Conservation (phyloP, 2,888 invertebrate species). For the Siphlonurus alternatus region DNA sequence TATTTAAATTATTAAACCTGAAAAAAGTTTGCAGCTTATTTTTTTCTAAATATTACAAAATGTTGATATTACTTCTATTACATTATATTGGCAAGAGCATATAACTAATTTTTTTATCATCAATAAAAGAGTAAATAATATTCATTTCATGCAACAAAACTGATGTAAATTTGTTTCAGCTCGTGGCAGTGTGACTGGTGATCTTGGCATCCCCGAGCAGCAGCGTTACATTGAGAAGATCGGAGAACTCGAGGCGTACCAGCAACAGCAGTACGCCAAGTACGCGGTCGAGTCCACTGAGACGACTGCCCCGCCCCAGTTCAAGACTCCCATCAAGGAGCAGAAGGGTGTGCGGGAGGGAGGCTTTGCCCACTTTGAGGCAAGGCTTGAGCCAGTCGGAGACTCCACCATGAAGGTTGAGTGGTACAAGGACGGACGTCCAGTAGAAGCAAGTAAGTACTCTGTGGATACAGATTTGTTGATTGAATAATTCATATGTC, state of each 20-base stretch:
- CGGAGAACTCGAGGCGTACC: constrained; percentile 75
- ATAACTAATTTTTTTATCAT: background rate
- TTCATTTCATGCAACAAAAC: background rate
- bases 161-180: constrained; percentile 24
- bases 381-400: constrained; percentile 81
- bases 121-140: background rate
- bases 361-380: constrained; percentile 90
- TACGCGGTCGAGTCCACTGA: constrained; percentile 67
- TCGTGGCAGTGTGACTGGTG: constrained; percentile 68
- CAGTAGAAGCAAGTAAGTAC: constrained; percentile 65
- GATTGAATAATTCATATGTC: background rate
- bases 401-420: constrained; percentile 80
- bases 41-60: background rate
- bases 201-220: constrained; percentile 79
- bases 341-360: constrained; percentile 76
- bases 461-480: constrained; percentile 7
- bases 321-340: constrained; percentile 77
- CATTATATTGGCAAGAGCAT: too few species aligned
- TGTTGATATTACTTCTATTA: background rate
- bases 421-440: constrained; percentile 83
- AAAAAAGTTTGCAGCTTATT: background rate
- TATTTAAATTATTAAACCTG: background rate
- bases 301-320: constrained; percentile 63
- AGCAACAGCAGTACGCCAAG: constrained; percentile 56
- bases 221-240: constrained; percentile 82